These are phyloP conservation scores for Ceratosolen fusciceps DNA, from an alignment of 1,140 invertebrate genomes.

Conservation along the genomic window DNA sequence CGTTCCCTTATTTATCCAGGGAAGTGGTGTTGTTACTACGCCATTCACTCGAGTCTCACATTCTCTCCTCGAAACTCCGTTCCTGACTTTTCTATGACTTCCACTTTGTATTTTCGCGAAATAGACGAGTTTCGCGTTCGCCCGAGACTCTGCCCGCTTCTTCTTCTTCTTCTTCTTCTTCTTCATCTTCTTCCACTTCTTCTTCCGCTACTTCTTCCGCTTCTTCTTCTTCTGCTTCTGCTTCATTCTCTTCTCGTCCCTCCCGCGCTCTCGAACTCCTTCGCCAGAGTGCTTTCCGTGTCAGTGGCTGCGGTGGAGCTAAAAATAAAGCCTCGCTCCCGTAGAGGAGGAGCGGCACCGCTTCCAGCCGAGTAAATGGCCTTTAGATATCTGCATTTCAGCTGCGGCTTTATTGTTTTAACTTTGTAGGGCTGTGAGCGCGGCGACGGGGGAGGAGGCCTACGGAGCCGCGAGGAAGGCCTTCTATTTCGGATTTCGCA, in stretches of 20 bases:
- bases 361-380: conserved; percentile 41
- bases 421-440: conserved; percentile 29
- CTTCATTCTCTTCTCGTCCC: neutral
- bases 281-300: conserved; percentile 40
- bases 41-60: conserved; percentile 28
- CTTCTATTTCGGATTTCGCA: conserved; percentile 55
- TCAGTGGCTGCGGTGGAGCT: conserved; percentile 38
- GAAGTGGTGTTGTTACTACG: neutral
- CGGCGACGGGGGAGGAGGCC: neutral
- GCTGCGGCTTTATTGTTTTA: conserved; percentile 46
- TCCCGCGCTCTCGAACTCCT: neutral
- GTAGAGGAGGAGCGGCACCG: neutral
- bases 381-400: conserved; percentile 45
- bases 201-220: neutral
- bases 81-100: conserved; percentile 38
- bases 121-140: conserved; percentile 42
- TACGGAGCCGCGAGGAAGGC: conserved; percentile 44
- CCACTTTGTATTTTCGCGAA: conserved; percentile 41
- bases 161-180: neutral
- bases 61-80: conserved; percentile 25
- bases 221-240: neutral
- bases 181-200: neutral
- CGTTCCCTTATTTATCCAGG: conserved; percentile 38
- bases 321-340: conserved; percentile 36
- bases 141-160: conserved; percentile 11